Percentiles rank a stretch among this genome's conserved stretches.
These are phyloP conservation scores for Paraplagusia blochii DNA, from an alignment of 2,113 vertebrate genomes.

Conservation along the genomic window DNA sequence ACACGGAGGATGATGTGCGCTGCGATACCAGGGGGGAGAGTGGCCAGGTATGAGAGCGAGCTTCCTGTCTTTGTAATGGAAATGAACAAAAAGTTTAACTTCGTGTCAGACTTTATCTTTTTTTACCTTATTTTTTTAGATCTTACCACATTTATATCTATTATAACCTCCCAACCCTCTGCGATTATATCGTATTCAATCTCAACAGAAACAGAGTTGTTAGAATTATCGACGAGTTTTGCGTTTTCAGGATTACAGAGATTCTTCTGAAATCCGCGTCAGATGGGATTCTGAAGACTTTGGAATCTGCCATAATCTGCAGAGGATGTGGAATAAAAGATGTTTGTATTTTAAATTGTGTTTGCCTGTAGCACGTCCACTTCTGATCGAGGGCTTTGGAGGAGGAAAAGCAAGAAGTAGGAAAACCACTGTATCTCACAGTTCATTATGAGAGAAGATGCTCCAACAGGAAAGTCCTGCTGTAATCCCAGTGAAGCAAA, in stretches of 20 bases:
- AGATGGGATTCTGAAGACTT: slow-evolving; percentile 37
- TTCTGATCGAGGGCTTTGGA: slow-evolving; percentile 5
- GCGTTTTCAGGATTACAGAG: slow-evolving; percentile 25
- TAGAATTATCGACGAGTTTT: slow-evolving; percentile 43
- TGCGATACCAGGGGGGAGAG: slow-evolving; percentile 69
- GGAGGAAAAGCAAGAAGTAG: slow-evolving; percentile 8
- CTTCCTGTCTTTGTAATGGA: slow-evolving; percentile 67
- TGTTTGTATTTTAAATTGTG: slow-evolving; percentile 8
- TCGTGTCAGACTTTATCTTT: slow-evolving; percentile 20
- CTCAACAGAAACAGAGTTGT: slow-evolving; percentile 50
- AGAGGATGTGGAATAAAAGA: slow-evolving; percentile 29
- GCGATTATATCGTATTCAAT: slow-evolving; percentile 58
- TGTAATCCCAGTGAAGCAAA: slow-evolving; percentile 55
- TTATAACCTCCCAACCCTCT: slow-evolving; percentile 30
- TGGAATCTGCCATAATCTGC: slow-evolving; percentile 50
- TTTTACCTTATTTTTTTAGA: slow-evolving; percentile 13
- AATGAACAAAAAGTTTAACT: slow-evolving; percentile 59
- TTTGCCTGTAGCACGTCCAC: slow-evolving; percentile 16
- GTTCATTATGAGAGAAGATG: slow-evolving; percentile 57
- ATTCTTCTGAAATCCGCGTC: slow-evolving; percentile 42
- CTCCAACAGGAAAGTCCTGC: slow-evolving; percentile 60
- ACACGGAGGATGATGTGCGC: slow-evolving; percentile 67
- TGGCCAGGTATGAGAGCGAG: slow-evolving; percentile 68
- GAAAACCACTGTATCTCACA: slow-evolving; percentile 28
- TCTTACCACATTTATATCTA: slow-evolving; percentile 35